Evolutionary conservation across 2,888 invertebrate genomes (phyloP), one percentile per base, ranked within the genome.

Genomic region (Tineola bisselliella): DNA sequence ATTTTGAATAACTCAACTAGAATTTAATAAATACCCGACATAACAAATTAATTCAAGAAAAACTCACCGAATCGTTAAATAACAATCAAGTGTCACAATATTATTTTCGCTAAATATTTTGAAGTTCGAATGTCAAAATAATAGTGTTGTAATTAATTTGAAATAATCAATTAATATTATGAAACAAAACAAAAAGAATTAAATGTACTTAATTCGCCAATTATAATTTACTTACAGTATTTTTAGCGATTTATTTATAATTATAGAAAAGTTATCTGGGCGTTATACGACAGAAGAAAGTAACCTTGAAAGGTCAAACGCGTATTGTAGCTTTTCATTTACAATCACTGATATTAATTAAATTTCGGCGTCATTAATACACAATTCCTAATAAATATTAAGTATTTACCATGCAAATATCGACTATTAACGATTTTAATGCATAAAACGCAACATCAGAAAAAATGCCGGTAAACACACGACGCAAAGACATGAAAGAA

Each of bases 291-390:
- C 5, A 18, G 15, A 58, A 33, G 33, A 71, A 71, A 69, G 68
- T 79, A 77, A 83, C 84, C 82, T 84, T 84, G 76, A 76, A 72
- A 77, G 82, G 84, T 82, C 81, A 74, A 31, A 58, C 15, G 19
- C 33, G n/a, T 33, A n/a, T 33, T 13, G 58, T 13, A 15, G 48
- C 17, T 48, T 48, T 48, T 48, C 48, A n/a, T n/a, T n/a, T n/a
- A 13, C 48, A 15, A 15, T 48, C 48, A 48, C 3, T 48, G 48
- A 48, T 17, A 48, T 48, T 48, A 48, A 15, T 48, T 48, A 15
- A 10, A 48, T 48, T 10, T 48, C 15, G 48, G 48, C 10, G 10
- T 48, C 3, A 17, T 15, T 10, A 48, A 17, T 48, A 17, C 15
- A 10, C 6, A 48, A 17, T 13, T 48, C 17, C 8, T 6, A 2